phyloP scores from a whole-genome alignment of 2,888 invertebrate species.

The Leucoma salicis region DNA sequence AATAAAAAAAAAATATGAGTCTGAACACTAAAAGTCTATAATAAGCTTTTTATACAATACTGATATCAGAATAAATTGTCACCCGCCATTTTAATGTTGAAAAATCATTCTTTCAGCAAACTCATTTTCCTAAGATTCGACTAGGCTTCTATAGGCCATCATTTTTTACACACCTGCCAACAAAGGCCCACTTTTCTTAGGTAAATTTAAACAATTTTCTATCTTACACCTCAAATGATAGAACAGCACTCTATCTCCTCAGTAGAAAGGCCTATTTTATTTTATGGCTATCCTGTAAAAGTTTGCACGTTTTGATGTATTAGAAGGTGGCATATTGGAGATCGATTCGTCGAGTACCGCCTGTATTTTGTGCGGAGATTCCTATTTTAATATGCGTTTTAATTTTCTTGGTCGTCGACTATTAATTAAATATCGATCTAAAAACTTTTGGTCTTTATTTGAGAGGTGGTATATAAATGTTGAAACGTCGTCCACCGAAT shows the following conservation, averaged over 20 bases:
- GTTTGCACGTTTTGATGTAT: slow-evolving; percentile 31
- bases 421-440: slow-evolving; percentile 26
- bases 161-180: slow-evolving; percentile 62
- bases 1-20: background rate
- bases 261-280: slow-evolving; percentile 3
- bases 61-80: slow-evolving; percentile 4
- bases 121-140: slow-evolving; percentile 39
- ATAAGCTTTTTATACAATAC: slow-evolving; percentile 4
- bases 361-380: slow-evolving; percentile 26
- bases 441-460: background rate
- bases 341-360: slow-evolving; percentile 34
- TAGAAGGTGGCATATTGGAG: slow-evolving; percentile 34
- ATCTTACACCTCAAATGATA: background rate
- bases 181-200: slow-evolving; percentile 50
- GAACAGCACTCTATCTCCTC: slow-evolving; percentile 9
- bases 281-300: slow-evolving; percentile 6
- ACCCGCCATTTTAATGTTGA: slow-evolving; percentile 30
- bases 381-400: slow-evolving; percentile 34
- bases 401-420: slow-evolving; percentile 14
- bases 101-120: slow-evolving; percentile 31
- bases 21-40: background rate
- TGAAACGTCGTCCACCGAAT: too few relatives aligned
- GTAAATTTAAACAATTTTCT: slow-evolving; percentile 32
- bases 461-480: too few relatives aligned
- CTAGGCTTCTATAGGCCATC: slow-evolving; percentile 43